Evolutionary conservation across 2,113 vertebrate genomes (phyloP).

Genomic region (Cochlearius cochlearius): DNA sequence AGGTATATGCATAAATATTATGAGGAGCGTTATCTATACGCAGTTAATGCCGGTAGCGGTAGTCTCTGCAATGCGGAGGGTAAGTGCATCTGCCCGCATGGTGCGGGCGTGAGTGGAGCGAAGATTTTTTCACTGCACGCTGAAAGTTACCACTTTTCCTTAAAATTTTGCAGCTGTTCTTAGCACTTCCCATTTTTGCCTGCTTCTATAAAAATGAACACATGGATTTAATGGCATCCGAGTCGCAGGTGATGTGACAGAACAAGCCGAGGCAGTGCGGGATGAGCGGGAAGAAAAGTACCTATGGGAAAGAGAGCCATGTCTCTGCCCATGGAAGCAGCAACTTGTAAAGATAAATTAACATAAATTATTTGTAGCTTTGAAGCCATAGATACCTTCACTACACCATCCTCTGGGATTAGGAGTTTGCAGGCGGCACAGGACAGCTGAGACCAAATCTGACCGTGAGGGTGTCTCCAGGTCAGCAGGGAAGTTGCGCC

Average conservation of each 20-base stretch:
- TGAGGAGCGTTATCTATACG: not conserved
- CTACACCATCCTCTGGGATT: not conserved
- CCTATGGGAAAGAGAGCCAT: not conserved
- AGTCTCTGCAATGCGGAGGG: not conserved
- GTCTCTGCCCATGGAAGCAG: not conserved
- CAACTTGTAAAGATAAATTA: not conserved
- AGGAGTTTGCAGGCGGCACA: not conserved
- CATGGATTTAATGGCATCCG: not conserved
- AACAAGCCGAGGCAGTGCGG: not conserved
- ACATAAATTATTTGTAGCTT: conserved; percentile 32
- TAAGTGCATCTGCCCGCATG: not conserved
- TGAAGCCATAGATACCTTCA: not conserved
- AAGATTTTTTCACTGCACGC: not conserved
- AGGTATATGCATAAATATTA: conserved; percentile 72
- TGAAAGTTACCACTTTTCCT: not conserved
- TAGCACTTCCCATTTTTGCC: not conserved
- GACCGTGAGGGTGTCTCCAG: not conserved
- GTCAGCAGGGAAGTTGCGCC: not conserved
- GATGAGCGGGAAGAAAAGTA: not conserved
- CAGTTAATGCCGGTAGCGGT: not conserved
- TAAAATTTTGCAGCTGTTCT: not conserved
- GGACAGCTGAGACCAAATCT: not conserved
- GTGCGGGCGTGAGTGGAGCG: not conserved
- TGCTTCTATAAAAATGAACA: not conserved
- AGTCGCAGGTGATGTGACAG: not conserved